Percentiles rank a stretch among this genome's conserved stretches.
These are phyloP conservation scores for Alcedo atthis DNA, from an alignment of 2,797 vertebrate genomes.

Conservation along the genomic window DNA sequence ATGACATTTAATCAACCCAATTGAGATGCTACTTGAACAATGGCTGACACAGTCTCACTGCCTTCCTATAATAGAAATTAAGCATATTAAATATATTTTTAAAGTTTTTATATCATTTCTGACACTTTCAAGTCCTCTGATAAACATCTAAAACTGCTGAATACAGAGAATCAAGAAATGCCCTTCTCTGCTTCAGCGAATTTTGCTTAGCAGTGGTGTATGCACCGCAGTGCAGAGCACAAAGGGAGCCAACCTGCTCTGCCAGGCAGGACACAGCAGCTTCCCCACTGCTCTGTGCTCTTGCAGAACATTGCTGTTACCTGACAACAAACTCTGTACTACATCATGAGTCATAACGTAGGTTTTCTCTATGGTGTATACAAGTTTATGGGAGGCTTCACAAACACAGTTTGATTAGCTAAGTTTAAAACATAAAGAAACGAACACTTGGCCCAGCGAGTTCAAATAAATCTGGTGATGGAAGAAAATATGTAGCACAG, in stretches of 20 bases:
- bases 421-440: not conserved
- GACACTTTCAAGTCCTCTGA: not conserved
- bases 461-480: not conserved
- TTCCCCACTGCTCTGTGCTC: not conserved
- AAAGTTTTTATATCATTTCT: not conserved
- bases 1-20: not conserved
- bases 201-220: not conserved
- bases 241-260: not conserved
- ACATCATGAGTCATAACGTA: too few species aligned
- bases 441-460: not conserved
- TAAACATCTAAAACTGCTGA: not conserved
- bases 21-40: not conserved
- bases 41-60: not conserved
- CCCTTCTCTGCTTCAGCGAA: not conserved
- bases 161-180: not conserved
- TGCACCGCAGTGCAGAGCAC: not conserved
- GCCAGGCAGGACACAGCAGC: not conserved
- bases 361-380: not conserved
- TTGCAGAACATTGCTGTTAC: not conserved
- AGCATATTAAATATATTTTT: not conserved
- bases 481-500: not conserved
- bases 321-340: accelerated
- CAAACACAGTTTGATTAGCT: not conserved
- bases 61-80: not conserved
- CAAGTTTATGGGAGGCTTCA: not conserved